Evolutionary conservation across 2,888 invertebrate genomes (phyloP).

Genomic region (Zelleria hepariella): DNA sequence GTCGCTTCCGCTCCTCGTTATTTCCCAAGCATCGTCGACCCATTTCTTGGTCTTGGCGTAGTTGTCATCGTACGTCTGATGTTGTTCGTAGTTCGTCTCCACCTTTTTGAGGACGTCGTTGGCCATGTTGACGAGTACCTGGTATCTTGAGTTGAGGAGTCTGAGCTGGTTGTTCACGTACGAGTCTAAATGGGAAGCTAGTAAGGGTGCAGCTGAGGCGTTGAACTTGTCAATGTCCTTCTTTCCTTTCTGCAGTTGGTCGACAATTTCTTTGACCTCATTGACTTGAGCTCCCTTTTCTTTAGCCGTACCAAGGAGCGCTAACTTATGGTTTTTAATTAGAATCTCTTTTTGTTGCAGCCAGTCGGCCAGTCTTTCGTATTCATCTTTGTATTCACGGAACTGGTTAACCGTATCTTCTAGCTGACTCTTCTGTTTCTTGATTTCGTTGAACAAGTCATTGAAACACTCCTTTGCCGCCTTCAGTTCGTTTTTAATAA

Average conservation of each 20-base stretch:
- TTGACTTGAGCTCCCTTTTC: conserved; percentile 90
- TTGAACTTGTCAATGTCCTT: conserved; percentile 88
- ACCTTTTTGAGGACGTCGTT: conserved; percentile 93
- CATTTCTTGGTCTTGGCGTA: conserved; percentile 83
- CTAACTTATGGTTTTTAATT: conserved; percentile 90
- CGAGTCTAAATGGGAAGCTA: conserved; percentile 88
- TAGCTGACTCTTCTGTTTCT: conserved; percentile 86
- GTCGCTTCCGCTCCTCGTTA: conserved; percentile 85
- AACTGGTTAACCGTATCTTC: conserved; percentile 87
- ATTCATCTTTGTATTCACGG: conserved; percentile 94
- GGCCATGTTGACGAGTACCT: conserved; percentile 89
- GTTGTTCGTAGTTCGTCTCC: conserved; percentile 89
- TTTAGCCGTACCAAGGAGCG: conserved; percentile 81
- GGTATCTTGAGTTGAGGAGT: conserved; percentile 89
- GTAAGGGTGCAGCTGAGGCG: conserved; percentile 79
- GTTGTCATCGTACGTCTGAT: conserved; percentile 84
- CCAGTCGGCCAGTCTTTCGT: conserved; percentile 92
- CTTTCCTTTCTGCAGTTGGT: conserved; percentile 82
- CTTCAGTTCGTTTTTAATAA: conserved; percentile 88
- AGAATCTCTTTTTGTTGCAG: conserved; percentile 92
- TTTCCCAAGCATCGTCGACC: conserved; percentile 89
- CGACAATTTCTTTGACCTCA: conserved; percentile 83
- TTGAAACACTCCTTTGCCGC: conserved; percentile 89
- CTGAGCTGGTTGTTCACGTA: conserved; percentile 90
- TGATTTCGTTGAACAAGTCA: conserved; percentile 86